Base-by-base conservation (phyloP, 2,888 invertebrate species). In the Chrysodeixis includens region DNA sequence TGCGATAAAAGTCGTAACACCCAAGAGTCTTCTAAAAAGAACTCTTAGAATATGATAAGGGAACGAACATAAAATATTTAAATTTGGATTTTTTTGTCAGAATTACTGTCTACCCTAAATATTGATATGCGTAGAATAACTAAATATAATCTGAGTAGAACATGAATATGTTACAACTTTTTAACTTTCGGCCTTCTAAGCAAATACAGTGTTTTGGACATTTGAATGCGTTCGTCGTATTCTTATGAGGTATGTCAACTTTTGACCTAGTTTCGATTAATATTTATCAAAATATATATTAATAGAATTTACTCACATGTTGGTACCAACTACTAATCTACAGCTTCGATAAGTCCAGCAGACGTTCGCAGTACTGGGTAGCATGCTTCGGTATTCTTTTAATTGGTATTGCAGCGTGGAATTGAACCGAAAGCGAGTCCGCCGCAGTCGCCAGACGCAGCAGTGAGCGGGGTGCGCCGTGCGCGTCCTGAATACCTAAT, bases 401-500 rank as follows among this genome's bases (percentile, higher is more conserved):
- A 84, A 86, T 85, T 84, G 84, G 82, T 72, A 84, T 82, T 85
- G 85, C 86, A 82, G 82, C 65, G 66, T 76, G 66, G 76, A 77
- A 79, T 83, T 81, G 84, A 83, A 81, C 77, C 68, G 76, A 76
- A 73, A 79, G 81, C 80, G 75, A 78, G 80, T 79, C 70, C 69
- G 86, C 85, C 83, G 83, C 85, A 86, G 87, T 86, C 84, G 85
- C 84, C 86, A 86, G 90, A 88, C 90, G 87, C 86, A 84, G 67
- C 68, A 79, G 85, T 81, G 86, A 88, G 89, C 87, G 90, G 89
- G 87, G 89, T 86, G 89, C 84, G 86, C 86, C 79, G 85, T 78
- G 87, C 93, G 93, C 92, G 93, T 81, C 88, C 92, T 93, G 94
- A 95, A 95, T 95, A 95, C 93, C 91, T 94, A 94, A 94, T 94